Evolutionary conservation across 2,113 vertebrate genomes (phyloP), one percentile per base, ranked within the genome.

Genomic region (Oceanodroma tethys): DNA sequence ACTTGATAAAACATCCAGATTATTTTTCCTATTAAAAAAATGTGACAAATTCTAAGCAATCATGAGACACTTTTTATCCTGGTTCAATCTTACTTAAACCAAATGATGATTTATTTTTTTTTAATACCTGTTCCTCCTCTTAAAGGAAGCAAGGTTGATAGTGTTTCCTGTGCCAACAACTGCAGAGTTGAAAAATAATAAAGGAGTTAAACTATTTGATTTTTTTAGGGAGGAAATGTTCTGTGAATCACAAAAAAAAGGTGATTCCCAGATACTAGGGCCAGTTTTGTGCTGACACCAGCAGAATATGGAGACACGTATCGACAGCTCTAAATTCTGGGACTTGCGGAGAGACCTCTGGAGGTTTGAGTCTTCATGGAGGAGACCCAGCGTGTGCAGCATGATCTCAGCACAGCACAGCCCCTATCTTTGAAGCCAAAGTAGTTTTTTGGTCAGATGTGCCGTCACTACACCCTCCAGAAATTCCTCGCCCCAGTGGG

Each of bases 221-320:
- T 88, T 91, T 88, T 91, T 81, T 50, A 67, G 45, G 52, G 21
- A 63, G 59, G 48, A 91, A 70, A 70, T 17, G 5, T 60, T 85
- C 32, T 34, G 15, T 36, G 40, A 90, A 59, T 53, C 27, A 32
- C 34, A 21, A 36, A 62, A 38, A 21, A 9, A 14, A 27, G 12
- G 10, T 27, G 21, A 29, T 83, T 58, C 45, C 7, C 20, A 26
- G 20, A 43, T 73, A 14, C 10, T 60, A 58, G 36, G 32, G 11
- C 12, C 19, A 29, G 17, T 76, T 68, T 72, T 71, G 27, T 81
- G 42, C 52, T 4, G 3, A 14, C 65, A 32, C 16, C n/a, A 73
- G 47, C 23, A 48, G 18, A 47, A 38, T 11, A 16, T 15, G 34
- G 65, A 66, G 53, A n/a, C 1, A 1, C 0, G 0, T 53, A 43